These are phyloP conservation scores for Notechis scutatus DNA, from an alignment of 2,113 vertebrate genomes.

Conservation along the genomic window DNA sequence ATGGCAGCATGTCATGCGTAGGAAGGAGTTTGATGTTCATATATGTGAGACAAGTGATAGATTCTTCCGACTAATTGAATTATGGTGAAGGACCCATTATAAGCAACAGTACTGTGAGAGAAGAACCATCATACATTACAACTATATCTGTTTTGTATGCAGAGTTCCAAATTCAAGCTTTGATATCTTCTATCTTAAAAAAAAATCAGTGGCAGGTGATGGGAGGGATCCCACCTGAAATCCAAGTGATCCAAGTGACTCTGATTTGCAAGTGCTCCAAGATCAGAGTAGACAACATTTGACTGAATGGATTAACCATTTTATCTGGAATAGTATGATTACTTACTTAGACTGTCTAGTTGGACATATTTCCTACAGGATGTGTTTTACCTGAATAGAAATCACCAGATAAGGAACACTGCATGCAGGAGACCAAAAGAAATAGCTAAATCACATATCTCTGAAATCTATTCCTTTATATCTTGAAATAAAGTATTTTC, in stretches of 20 bases:
- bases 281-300: background rate
- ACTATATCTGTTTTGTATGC: background rate
- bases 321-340: background rate
- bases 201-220: background rate
- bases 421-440: background rate
- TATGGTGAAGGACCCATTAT: background rate
- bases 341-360: background rate
- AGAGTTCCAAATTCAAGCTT: background rate
- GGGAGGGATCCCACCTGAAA: background rate
- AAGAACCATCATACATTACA: background rate
- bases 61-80: constrained; percentile 29
- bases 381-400: background rate
- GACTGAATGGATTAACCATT: background rate
- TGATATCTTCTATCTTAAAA: background rate
- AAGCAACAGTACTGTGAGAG: background rate
- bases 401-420: background rate
- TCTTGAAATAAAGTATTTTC: background rate
- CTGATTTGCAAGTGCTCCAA: no score
- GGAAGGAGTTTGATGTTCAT: constrained; percentile 13
- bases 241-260: no score
- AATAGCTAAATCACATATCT: background rate
- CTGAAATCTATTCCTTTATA: background rate
- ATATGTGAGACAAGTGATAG: constrained; percentile 9
- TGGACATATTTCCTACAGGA: background rate
- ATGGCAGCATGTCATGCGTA: background rate